phyloP scores from a whole-genome alignment of 2,797 vertebrate genomes.

The Channa striata region DNA sequence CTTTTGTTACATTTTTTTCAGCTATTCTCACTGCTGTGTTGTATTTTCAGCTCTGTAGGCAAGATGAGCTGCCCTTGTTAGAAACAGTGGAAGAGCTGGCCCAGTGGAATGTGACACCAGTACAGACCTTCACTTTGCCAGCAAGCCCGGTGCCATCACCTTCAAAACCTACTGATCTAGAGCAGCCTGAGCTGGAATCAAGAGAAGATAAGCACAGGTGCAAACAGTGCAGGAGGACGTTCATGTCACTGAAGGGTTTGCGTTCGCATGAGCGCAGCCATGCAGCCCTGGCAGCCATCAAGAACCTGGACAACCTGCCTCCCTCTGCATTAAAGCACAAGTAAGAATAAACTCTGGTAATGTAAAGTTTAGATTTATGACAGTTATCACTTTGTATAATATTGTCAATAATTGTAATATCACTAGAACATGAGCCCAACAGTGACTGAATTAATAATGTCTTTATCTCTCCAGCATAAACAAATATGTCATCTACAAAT shows the following conservation, averaged over 20 bases:
- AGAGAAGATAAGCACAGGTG: constrained; percentile 80
- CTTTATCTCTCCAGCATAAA: constrained; percentile 57
- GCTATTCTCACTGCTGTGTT: not conserved
- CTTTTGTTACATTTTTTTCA: not conserved
- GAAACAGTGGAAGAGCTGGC: constrained; percentile 30
- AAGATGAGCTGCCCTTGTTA: constrained; percentile 17
- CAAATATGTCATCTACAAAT: constrained; percentile 57
- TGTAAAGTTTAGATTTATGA: not conserved
- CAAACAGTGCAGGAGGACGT: constrained; percentile 86
- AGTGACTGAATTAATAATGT: not conserved
- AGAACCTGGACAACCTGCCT: constrained; percentile 85
- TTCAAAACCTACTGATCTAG: not conserved
- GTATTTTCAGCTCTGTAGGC: constrained; percentile 35
- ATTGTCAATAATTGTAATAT: too few relatives aligned
- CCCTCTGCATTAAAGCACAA: constrained; percentile 85
- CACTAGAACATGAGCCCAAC: not conserved
- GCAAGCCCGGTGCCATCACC: constrained; percentile 6
- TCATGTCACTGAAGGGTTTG: constrained; percentile 91
- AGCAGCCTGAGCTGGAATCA: constrained; percentile 46
- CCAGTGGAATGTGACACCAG: constrained; percentile 4
- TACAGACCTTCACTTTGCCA: constrained; percentile 1
- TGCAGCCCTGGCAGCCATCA: constrained; percentile 87
- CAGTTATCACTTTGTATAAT: too few relatives aligned
- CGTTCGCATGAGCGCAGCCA: constrained; percentile 92
- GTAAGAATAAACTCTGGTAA: constrained; percentile 78